A percentile compares a stretch with the other conserved stretches of the same genome.
phyloP scores from a whole-genome alignment of 2,797 vertebrate genomes.

The Enteromius treurensis region DNA sequence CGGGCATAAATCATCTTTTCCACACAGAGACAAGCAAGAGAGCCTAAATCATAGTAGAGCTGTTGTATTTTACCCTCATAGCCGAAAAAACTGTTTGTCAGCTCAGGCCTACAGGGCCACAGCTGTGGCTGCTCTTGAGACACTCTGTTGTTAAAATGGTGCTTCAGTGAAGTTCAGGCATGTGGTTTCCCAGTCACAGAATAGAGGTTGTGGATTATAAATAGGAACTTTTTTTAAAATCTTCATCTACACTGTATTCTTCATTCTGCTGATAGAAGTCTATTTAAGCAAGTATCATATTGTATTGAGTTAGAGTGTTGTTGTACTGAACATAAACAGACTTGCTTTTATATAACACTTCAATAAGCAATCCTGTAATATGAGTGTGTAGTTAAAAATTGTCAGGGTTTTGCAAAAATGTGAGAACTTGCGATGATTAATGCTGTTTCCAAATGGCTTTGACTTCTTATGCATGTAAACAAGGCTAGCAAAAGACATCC shows the following conservation, averaged over 20 bases:
- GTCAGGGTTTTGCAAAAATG: background rate
- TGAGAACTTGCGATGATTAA: background rate
- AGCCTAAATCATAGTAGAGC: conserved; percentile 14
- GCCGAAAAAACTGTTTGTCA: conserved; percentile 4
- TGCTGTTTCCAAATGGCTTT: background rate
- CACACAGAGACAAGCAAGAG: background rate
- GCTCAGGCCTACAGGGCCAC: conserved; percentile 17
- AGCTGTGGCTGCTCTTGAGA: background rate
- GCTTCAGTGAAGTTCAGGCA: background rate
- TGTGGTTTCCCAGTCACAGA: background rate
- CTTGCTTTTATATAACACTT: background rate
- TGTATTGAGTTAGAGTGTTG: background rate
- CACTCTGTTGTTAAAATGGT: background rate
- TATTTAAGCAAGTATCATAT: background rate
- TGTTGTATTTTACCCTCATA: background rate
- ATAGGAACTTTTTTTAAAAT: background rate
- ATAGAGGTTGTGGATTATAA: background rate
- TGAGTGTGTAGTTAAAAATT: background rate
- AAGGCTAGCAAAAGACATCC: background rate
- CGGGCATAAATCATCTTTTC: conserved; percentile 10
- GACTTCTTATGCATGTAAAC: background rate
- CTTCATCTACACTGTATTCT: background rate
- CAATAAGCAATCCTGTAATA: background rate
- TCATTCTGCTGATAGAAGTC: background rate
- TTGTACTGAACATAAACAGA: background rate